A percentile compares a stretch with the other conserved stretches of the same genome.
phyloP scores from a whole-genome alignment of 2,888 invertebrate genomes.

The Pinctada fucata region DNA sequence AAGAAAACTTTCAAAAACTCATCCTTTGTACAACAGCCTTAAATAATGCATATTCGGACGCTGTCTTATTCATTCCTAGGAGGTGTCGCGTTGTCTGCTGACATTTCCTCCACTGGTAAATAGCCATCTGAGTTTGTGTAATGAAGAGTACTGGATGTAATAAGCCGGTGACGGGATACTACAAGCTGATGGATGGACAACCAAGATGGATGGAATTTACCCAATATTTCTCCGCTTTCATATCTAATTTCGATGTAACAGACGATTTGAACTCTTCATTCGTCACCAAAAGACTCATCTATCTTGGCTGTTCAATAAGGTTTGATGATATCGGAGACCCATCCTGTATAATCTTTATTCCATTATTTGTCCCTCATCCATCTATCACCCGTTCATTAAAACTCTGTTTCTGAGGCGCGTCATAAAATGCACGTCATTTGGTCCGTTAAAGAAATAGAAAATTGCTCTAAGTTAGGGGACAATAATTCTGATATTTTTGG shows the following conservation, averaged over 20 bases:
- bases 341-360: neutral
- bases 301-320: neutral
- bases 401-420: no score
- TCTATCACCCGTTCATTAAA: no score
- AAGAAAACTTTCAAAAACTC: no score
- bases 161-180: neutral
- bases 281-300: neutral
- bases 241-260: neutral
- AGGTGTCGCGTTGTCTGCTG: no score
- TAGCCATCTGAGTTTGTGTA: neutral
- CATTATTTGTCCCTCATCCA: neutral
- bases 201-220: slow-evolving; percentile 1
- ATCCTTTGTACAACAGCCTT: no score
- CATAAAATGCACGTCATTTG: no score
- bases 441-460: no score
- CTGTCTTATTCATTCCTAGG: no score
- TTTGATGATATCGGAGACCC: neutral
- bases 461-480: no score
- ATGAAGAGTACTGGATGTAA: neutral
- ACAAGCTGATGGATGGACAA: neutral
- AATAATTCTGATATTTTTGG: no score
- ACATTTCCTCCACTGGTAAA: no score
- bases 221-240: slow-evolving; percentile 1
- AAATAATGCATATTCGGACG: no score
- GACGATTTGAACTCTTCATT: neutral